Evolutionary conservation across 2,888 invertebrate genomes (phyloP).

Genomic region (Hypercompe scribonia): DNA sequence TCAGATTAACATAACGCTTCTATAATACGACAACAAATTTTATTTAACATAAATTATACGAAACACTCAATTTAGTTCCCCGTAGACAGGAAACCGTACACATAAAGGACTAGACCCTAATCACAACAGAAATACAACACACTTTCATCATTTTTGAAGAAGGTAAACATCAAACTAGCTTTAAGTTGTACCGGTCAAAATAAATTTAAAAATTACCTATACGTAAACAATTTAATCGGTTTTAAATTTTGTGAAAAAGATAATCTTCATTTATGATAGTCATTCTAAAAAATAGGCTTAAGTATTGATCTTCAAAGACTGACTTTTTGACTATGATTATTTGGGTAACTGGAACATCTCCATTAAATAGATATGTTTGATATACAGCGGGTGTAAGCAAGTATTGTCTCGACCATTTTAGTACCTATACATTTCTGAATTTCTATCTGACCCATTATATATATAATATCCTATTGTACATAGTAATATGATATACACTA

Average conservation of each 20-base stretch:
- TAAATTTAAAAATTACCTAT: neutral
- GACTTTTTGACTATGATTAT: too few species aligned
- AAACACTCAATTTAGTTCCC: neutral
- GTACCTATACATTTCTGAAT: too few species aligned
- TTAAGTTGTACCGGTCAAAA: neutral
- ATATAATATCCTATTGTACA: too few species aligned
- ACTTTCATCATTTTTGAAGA: neutral
- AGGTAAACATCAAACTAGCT: neutral
- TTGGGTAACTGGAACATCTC: too few species aligned
- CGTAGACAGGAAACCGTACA: neutral
- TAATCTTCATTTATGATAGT: neutral
- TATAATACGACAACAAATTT: neutral
- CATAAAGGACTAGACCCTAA: neutral
- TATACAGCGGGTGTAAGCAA: too few species aligned
- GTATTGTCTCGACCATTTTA: too few species aligned
- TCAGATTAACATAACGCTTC: too few species aligned
- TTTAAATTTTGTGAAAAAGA: neutral
- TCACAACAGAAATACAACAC: neutral
- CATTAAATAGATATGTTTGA: too few species aligned
- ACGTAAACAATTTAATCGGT: neutral
- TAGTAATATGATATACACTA: too few species aligned
- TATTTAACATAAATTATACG: neutral
- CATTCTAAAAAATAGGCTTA: too few species aligned
- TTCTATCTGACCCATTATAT: too few species aligned
- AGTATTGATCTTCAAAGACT: too few species aligned